Evolutionary conservation across 2,797 vertebrate genomes (phyloP), one percentile per base, ranked within the genome.

Genomic region (Serranus cabrilla): DNA sequence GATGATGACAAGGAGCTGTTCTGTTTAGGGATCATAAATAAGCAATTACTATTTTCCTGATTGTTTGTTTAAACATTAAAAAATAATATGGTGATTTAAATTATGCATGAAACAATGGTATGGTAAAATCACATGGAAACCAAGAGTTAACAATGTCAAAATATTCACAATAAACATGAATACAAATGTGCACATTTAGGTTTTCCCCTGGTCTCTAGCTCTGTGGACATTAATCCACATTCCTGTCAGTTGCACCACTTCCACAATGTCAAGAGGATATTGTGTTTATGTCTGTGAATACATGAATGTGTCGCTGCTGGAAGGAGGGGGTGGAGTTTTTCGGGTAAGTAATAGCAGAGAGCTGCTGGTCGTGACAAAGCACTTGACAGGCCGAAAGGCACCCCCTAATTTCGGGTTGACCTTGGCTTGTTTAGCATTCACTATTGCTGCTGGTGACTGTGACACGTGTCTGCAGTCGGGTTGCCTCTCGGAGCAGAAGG

Each of bases 291-390:
- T 72, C 73, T 56, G 66, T 87, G 80, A 77, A 83, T 80, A 23
- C 20, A 45, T 78, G 66, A 67, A 45, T 57, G 47, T 2, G 3
- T 46, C 8, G 40, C 31, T 47, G 55, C 51, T 0, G 31, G 21
- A 18, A 21, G 63, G 75, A 50, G 74, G 70, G 54, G 79, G 66
- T 5, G 74, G 77, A 64, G 69, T 13, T 70, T 34, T 60, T 39
- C 2, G 61, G 74, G 34, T 55, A 49, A 83, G 73, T 83, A 80
- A 84, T 82, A 72, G 78, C 66, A 74, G 67, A 31, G 62, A 72
- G 78, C 71, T 37, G 80, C 68, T 67, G 87, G 84, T 88, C 69
- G 4, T 89, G 88, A 92, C 90, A 89, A 92, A 92, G 88, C 89
- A 86, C 82, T 92, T 85, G 87, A 90, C 82, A 72, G 85, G 61